Percentiles rank a stretch among this genome's conserved stretches.
Evolutionary conservation across 1,140 invertebrate species (phyloP).

Genomic region (Sinella curviseta): DNA sequence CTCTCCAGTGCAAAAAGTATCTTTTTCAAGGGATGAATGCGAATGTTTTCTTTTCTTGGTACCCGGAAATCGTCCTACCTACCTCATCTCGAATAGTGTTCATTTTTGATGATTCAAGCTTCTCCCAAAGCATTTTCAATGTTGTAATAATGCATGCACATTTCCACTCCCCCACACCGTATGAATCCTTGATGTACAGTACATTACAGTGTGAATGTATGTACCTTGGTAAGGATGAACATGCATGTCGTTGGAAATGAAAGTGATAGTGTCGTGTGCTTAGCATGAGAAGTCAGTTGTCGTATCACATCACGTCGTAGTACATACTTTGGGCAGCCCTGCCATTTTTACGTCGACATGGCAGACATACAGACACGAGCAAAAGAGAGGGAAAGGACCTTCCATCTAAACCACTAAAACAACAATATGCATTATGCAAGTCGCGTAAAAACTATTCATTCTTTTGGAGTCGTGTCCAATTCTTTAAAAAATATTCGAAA

Average conservation of each 20-base stretch:
- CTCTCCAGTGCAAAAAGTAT: no score
- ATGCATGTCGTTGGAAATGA: no score
- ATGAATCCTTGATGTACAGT: neutral
- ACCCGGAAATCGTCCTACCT: neutral
- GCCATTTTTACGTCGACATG: neutral
- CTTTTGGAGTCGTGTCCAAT: neutral
- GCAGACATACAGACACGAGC: neutral
- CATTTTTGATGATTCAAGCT: neutral
- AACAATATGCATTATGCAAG: neutral
- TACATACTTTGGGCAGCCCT: no score
- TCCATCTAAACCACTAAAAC: neutral
- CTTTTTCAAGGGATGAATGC: no score
- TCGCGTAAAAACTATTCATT: constrained; percentile 16
- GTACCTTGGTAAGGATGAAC: no score
- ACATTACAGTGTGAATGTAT: no score
- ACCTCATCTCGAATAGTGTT: neutral
- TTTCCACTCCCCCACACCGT: no score
- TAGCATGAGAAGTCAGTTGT: neutral
- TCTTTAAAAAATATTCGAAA: neutral
- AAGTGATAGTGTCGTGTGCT: neutral
- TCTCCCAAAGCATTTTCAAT: neutral
- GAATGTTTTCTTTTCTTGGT: neutral
- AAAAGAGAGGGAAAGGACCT: neutral
- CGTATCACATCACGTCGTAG: no score
- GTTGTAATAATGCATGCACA: no score